These are phyloP conservation scores for Erpornis zantholeuca DNA, from an alignment of 2,113 vertebrate species.

Conservation along the genomic window DNA sequence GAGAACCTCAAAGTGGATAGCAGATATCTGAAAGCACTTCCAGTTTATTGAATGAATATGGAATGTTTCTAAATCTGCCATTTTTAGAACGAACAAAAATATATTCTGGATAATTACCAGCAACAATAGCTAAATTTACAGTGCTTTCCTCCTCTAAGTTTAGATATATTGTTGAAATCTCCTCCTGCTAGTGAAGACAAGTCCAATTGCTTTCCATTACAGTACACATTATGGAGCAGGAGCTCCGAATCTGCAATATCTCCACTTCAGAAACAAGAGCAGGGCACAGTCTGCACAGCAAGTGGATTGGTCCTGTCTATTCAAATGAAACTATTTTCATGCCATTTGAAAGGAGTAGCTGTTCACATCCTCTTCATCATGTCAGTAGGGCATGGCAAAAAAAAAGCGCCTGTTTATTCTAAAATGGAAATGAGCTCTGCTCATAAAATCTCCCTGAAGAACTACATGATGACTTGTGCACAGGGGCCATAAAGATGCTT, in stretches of 20 bases:
- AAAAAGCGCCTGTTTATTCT: not conserved
- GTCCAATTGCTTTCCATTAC: not conserved
- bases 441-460: slow-evolving; percentile 25
- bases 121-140: slow-evolving; percentile 6
- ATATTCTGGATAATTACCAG: slow-evolving; percentile 9
- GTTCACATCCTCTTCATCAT: slow-evolving; percentile 10
- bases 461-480: slow-evolving; percentile 19
- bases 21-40: not conserved
- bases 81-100: slow-evolving; percentile 21
- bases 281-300: not conserved
- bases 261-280: not conserved
- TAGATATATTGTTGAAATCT: slow-evolving; percentile 11
- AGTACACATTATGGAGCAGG: not conserved
- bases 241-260: not conserved
- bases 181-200: not conserved
- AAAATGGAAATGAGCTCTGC: not conserved
- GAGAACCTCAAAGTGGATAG: not conserved
- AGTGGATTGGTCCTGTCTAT: not conserved
- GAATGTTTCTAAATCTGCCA: not conserved
- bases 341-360: not conserved
- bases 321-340: not conserved
- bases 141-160: not conserved
- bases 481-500: slow-evolving; percentile 13
- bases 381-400: not conserved
- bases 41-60: slow-evolving; percentile 7